Percentiles rank a stretch among this genome's conserved stretches.
These are phyloP conservation scores for Oncorhynchus kisutch DNA, from an alignment of 2,113 vertebrate species.

Conservation along the genomic window DNA sequence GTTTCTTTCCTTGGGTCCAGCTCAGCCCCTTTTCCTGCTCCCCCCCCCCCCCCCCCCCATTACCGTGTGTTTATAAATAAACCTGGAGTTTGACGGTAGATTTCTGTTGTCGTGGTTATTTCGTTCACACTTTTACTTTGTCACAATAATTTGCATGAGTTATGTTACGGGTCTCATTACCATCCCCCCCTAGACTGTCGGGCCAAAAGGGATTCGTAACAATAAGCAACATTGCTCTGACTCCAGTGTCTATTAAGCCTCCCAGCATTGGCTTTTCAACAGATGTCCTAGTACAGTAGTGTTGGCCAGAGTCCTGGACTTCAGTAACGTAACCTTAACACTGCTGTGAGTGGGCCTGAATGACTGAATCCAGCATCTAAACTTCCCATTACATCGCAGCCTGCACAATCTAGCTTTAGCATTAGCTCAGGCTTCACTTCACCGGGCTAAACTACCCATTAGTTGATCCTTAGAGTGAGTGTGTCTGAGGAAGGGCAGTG, in stretches of 20 bases:
- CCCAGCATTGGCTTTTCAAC: neutral
- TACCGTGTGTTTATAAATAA: too few relatives aligned
- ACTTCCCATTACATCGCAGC: conserved; percentile 23
- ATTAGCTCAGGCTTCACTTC: neutral
- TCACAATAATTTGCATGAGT: too few relatives aligned
- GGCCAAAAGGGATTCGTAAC: too few relatives aligned
- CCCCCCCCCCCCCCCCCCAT: too few relatives aligned
- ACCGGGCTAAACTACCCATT: neutral
- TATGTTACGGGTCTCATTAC: too few relatives aligned
- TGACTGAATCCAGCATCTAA: conserved; percentile 22
- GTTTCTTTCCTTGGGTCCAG: too few relatives aligned
- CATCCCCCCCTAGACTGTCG: too few relatives aligned
- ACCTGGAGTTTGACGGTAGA: too few relatives aligned
- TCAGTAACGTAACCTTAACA: conserved; percentile 1
- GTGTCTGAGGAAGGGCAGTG: neutral
- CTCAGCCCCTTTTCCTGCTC: too few relatives aligned
- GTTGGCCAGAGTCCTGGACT: conserved; percentile 24
- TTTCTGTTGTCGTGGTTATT: too few relatives aligned
- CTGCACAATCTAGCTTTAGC: neutral
- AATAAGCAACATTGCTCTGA: neutral
- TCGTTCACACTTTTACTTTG: too few relatives aligned
- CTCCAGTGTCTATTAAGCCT: neutral
- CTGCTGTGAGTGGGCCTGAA: conserved; percentile 6
- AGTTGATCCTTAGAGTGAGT: neutral
- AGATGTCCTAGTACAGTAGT: neutral